These are phyloP conservation scores for Didymodactylos carnosus DNA, from an alignment of 2,888 invertebrate genomes.

Conservation along the genomic window DNA sequence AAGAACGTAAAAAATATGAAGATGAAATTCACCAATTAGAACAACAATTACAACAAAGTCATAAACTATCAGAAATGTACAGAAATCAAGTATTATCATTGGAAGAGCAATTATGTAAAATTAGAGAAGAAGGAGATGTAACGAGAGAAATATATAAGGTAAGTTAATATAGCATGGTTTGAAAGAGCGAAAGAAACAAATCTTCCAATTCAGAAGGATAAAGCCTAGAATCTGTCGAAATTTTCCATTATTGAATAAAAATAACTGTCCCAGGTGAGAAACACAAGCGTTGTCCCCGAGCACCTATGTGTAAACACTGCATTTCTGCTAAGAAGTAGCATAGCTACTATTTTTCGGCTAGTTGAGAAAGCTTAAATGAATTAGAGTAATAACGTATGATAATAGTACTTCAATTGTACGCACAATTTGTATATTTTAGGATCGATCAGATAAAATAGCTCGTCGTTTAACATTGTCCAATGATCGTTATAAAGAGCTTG, in stretches of 20 bases:
- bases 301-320: too few relatives aligned
- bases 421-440: conserved; percentile 19
- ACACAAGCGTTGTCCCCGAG: too few relatives aligned
- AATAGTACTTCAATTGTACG: background rate
- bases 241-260: too few relatives aligned
- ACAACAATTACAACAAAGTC: conserved; percentile 13
- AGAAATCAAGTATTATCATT: conserved; percentile 32
- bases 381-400: too few relatives aligned
- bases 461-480: conserved; percentile 32
- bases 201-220: too few relatives aligned
- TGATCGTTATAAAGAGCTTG: conserved; percentile 31
- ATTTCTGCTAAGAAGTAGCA: too few relatives aligned
- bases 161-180: too few relatives aligned
- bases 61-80: conserved; percentile 26
- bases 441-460: conserved; percentile 31
- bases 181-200: too few relatives aligned
- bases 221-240: too few relatives aligned
- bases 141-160: conserved; percentile 32
- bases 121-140: conserved; percentile 32
- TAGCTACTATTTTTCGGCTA: too few relatives aligned
- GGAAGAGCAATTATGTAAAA: conserved; percentile 29
- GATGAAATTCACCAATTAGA: conserved; percentile 10
- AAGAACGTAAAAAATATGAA: conserved; percentile 11
- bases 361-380: too few relatives aligned
- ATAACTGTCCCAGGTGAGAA: too few relatives aligned